These are phyloP conservation scores for Falco cherrug DNA, from an alignment of 2,797 vertebrate species.

Conservation along the genomic window DNA sequence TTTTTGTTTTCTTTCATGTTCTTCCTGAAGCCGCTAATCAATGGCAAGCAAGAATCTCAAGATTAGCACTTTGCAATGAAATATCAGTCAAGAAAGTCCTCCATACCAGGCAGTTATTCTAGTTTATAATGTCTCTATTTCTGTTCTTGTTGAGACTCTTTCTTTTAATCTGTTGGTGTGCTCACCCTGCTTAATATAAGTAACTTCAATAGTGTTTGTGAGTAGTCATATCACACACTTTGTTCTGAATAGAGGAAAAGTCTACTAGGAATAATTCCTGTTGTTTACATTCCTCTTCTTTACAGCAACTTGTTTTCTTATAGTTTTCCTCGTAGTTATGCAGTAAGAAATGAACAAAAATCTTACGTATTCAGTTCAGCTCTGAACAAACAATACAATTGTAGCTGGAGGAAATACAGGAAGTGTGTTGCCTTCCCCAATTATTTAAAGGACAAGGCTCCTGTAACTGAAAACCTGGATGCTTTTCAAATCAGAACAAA, in stretches of 20 bases:
- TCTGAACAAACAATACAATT: background rate
- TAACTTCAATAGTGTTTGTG: background rate
- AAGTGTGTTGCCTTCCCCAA: background rate
- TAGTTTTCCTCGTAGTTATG: background rate
- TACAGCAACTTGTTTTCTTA: background rate
- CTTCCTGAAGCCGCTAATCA: background rate
- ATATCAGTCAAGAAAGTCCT: background rate
- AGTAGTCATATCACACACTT: background rate
- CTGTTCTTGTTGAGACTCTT: background rate
- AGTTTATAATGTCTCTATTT: background rate
- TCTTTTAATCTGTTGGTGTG: background rate
- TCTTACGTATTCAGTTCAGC: background rate
- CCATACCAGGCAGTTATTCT: background rate
- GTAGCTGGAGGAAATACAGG: background rate
- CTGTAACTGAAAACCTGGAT: background rate
- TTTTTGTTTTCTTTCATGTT: background rate
- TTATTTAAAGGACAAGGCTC: background rate
- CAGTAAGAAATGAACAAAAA: background rate
- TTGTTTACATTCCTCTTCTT: background rate
- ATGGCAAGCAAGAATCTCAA: background rate
- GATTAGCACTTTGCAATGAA: background rate
- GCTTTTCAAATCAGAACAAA: slow-evolving; percentile 7
- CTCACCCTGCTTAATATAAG: background rate
- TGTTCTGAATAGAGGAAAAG: background rate
- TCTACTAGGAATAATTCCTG: background rate